Percentiles rank a stretch among this genome's conserved stretches.
Conservation (phyloP, 2,113 vertebrate species). For the Cyanistes caeruleus region DNA sequence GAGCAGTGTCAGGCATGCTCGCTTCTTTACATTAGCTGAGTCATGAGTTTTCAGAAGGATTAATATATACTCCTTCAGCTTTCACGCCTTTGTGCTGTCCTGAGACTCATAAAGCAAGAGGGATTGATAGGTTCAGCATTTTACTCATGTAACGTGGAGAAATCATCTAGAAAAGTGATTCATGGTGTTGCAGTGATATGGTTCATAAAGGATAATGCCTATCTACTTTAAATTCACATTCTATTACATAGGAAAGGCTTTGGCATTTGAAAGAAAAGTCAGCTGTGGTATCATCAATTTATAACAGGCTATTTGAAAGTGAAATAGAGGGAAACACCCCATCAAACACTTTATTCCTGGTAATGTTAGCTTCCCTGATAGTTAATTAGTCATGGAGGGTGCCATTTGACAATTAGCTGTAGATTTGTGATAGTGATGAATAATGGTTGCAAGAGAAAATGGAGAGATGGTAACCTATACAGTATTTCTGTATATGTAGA, state of each 20-base stretch:
- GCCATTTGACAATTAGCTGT: neutral
- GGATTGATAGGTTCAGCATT: slow-evolving; percentile 36
- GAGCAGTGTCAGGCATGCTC: neutral
- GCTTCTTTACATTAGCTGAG: neutral
- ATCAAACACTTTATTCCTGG: slow-evolving; percentile 18
- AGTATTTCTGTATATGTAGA: neutral
- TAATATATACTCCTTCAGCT: neutral
- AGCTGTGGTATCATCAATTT: slow-evolving; percentile 23
- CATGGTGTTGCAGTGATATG: neutral
- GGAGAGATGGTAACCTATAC: neutral
- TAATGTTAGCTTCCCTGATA: neutral
- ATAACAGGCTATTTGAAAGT: neutral
- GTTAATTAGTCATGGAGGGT: slow-evolving; percentile 28
- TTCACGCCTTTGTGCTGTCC: neutral
- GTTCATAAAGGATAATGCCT: slow-evolving; percentile 37
- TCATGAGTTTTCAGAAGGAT: neutral
- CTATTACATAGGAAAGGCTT: slow-evolving; percentile 19
- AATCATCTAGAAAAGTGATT: slow-evolving; percentile 27
- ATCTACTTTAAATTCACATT: slow-evolving; percentile 19
- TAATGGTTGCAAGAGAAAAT: neutral
- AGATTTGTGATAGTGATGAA: neutral
- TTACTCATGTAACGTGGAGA: neutral
- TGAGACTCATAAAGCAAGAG: neutral
- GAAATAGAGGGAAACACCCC: neutral
- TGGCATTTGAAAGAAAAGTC: slow-evolving; percentile 63